Conservation (phyloP, 2,888 invertebrate genomes). For the Drosophila anomelani region DNA sequence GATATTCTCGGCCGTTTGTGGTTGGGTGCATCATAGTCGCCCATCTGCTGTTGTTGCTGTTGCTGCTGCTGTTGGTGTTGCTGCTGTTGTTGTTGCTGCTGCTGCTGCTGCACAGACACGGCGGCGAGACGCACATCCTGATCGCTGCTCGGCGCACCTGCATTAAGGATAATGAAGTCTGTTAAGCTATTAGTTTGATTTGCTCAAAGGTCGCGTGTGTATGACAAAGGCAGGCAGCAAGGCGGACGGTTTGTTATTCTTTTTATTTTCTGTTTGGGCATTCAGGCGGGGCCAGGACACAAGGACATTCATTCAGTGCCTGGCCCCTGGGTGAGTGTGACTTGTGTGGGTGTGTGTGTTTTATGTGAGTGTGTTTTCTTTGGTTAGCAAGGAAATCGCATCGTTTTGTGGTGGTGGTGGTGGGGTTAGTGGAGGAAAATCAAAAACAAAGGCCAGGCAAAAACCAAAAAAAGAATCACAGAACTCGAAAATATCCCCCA, state of each 20-base stretch:
- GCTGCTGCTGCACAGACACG: slow-evolving; percentile 67
- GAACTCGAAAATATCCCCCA: slow-evolving; percentile 5
- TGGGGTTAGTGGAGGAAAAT: slow-evolving; percentile 27
- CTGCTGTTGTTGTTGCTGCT: slow-evolving; percentile 79
- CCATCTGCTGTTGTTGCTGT: slow-evolving; percentile 81
- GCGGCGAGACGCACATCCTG: slow-evolving; percentile 86
- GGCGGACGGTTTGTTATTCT: slow-evolving; percentile 34
- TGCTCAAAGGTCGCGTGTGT: slow-evolving; percentile 55
- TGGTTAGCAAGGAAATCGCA: slow-evolving; percentile 30
- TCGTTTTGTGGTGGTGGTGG: slow-evolving; percentile 17
- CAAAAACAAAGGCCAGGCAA: slow-evolving; percentile 31
- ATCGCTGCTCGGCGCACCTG: slow-evolving; percentile 93
- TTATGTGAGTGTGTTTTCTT: background rate
- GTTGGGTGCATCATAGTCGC: slow-evolving; percentile 87
- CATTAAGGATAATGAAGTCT: slow-evolving; percentile 85
- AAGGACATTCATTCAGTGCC: slow-evolving; percentile 24
- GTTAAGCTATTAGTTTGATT: slow-evolving; percentile 82
- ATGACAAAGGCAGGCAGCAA: slow-evolving; percentile 61
- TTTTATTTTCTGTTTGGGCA: slow-evolving; percentile 36
- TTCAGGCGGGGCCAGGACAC: slow-evolving; percentile 18
- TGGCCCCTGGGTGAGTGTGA: slow-evolving; percentile 25
- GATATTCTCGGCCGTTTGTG: slow-evolving; percentile 94
- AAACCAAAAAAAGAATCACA: slow-evolving; percentile 9
- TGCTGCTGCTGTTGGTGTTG: slow-evolving; percentile 81
- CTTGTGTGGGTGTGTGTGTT: slow-evolving; percentile 25